Base-by-base conservation (phyloP, 2,797 vertebrate genomes). In the Spizella passerina region DNA sequence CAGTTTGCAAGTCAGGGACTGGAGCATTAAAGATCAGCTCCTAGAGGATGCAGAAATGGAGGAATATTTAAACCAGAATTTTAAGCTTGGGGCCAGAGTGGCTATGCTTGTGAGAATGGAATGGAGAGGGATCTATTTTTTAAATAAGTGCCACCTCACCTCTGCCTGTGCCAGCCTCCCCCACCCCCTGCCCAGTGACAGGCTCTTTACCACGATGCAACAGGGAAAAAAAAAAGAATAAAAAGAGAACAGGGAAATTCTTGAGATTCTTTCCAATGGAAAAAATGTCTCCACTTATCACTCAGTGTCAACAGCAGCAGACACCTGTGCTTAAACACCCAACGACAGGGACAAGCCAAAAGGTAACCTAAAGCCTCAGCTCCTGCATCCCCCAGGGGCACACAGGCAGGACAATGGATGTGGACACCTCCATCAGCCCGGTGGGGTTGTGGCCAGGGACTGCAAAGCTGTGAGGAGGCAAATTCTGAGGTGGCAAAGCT, bases 261-360 rank as follows among this genome's bases (percentile, higher is more conserved):
- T 87, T 87, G 89, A 93, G 94, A 95, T 92, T 94, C 78, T 94
- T 96, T 96, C 96, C 92, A 1, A 49, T 70, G 91, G 93, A 94
- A 93, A 93, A 91, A 88, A 93, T 76, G 59, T 69, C 61, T 88
- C 76, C 47, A 81, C 63, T 47, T 78, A 90, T 91, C 84, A 88
- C 65, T 95, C 86, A 78, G 82, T 91, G 80, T 96, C 96, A 96
- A 93, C 94, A 97, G 91, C 12, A 1, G 63, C 30, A 95, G 96
- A 94, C 94, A 97, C 69, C 96, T 95, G n/a, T 82, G 71, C 76
- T 96, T 93, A 77, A 96, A 75, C 70, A 61, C 70, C 71, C 86
- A 81, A 43, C 14, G 7, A 34, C 1, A 15, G 77, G 55, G 27
- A 38, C 68, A 55, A 87, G 84, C 66, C 86, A 61, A 76, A 91